Percentiles rank a stretch among this genome's conserved stretches.
phyloP scores from a whole-genome alignment of 2,113 vertebrate genomes.

The Macrotus californicus region DNA sequence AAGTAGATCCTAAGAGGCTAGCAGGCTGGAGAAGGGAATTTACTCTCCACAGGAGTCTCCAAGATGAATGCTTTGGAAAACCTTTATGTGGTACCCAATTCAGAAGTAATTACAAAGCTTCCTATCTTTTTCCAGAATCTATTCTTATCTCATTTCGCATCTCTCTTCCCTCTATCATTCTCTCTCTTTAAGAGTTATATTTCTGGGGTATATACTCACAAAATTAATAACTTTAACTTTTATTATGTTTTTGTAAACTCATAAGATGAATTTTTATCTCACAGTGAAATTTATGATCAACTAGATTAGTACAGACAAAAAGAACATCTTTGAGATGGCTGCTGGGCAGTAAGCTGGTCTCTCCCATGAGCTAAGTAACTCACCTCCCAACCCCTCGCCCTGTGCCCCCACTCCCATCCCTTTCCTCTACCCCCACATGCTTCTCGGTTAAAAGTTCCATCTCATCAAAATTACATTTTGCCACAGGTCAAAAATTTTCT shows the following conservation, averaged over 20 bases:
- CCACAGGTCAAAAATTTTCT: not conserved
- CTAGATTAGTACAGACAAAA: not conserved
- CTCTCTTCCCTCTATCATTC: not conserved
- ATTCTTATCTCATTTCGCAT: not conserved
- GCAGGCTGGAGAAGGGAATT: not conserved
- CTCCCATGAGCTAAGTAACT: not conserved
- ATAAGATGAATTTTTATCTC: not conserved
- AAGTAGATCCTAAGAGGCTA: not conserved
- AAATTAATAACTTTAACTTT: not conserved
- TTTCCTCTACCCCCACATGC: no score
- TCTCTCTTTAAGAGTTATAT: not conserved
- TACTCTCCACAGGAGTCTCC: not conserved
- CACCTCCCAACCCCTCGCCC: not conserved
- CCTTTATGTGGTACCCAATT: not conserved
- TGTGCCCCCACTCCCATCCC: rapidly evolving
- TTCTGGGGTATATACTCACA: not conserved
- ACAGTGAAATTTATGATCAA: not conserved
- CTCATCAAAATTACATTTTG: not conserved
- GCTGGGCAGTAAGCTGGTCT: not conserved
- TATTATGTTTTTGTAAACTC: not conserved
- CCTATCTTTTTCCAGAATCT: not conserved
- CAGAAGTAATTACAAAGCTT: not conserved
- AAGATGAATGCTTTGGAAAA: not conserved
- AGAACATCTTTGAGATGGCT: not conserved
- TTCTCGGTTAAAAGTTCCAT: not conserved